phyloP scores from a whole-genome alignment of 1,140 invertebrate genomes.

The Brachionus manjavacas region DNA sequence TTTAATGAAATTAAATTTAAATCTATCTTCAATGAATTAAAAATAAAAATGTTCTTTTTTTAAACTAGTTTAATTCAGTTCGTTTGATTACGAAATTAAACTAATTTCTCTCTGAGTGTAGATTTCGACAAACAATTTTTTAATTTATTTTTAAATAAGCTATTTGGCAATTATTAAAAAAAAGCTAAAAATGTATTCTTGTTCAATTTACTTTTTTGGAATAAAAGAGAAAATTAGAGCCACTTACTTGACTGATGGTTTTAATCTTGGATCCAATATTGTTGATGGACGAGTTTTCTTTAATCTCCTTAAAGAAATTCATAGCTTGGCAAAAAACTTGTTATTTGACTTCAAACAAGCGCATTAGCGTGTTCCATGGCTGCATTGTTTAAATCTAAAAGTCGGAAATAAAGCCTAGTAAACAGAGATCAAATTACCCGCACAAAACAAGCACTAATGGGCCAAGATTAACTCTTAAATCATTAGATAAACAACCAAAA shows the following conservation, averaged over 20 bases:
- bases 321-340: neutral
- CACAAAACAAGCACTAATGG: neutral
- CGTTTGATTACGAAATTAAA: too few relatives aligned
- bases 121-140: too few relatives aligned
- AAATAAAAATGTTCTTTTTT: too few relatives aligned
- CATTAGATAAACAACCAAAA: neutral
- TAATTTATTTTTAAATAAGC: too few relatives aligned
- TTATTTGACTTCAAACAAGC: neutral
- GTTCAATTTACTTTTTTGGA: too few relatives aligned
- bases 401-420: neutral
- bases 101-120: too few relatives aligned
- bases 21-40: too few relatives aligned
- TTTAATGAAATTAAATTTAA: too few relatives aligned
- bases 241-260: constrained; percentile 29
- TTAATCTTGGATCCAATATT: constrained; percentile 1
- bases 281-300: constrained; percentile 31
- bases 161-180: too few relatives aligned
- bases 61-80: too few relatives aligned
- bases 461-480: neutral
- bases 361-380: neutral
- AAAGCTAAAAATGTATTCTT: too few relatives aligned
- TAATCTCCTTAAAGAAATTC: constrained; percentile 39
- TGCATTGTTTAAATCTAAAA: neutral
- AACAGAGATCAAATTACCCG: neutral
- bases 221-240: too few relatives aligned